Base-by-base conservation (phyloP, 2,797 vertebrate species). In the Pseudocheirus occidentalis region DNA sequence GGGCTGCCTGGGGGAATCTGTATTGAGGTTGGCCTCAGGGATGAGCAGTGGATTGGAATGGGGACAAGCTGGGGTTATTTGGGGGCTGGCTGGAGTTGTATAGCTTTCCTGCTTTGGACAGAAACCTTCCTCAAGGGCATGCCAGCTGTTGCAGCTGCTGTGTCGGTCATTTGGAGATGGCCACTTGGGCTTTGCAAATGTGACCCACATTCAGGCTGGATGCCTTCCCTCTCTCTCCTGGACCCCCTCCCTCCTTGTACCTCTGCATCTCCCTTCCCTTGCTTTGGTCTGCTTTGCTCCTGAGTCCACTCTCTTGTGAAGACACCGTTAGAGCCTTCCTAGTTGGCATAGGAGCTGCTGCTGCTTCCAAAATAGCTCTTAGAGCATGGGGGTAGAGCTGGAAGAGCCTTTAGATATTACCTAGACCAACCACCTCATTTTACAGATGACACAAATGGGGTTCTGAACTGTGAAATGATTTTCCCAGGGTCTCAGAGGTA, bases 111-210 rank as follows among this genome's bases (percentile, higher is more conserved):
- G n/a, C 57, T 89, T 3, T 14, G 94, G 58, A 4, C 0, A 0
- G 16, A n/a, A 55, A 91, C 52, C 54, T 46, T 81, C 92, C 95
- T 87, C 87, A 0, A 13, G 97, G 73, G 93, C 93, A 4, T 0
- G 0, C 96, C 95, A 97, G 97, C 96, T 98, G 97, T 93, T 92
- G 1, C n/a, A 81, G 91, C 95, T 91, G 0, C 56, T 11, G 66
- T 54, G 0, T 91, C 28, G 90, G 56, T 4, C 40, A 27, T 50
- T 87, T 87, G 73, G 40, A 87, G 73, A 87, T 50, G 40, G 24
- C 29, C 46, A 55, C 93, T 90, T 93, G 81, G 89, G 87, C 91
- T 97, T 87, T 58, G 94, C 1, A 0, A 93, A 94, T 52, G 90
- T 94, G 97, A 97, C 97, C 95, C 95, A 97, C 94, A 95, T 96